Conservation (phyloP, 2,113 vertebrate species). For the Penelope pileata region DNA sequence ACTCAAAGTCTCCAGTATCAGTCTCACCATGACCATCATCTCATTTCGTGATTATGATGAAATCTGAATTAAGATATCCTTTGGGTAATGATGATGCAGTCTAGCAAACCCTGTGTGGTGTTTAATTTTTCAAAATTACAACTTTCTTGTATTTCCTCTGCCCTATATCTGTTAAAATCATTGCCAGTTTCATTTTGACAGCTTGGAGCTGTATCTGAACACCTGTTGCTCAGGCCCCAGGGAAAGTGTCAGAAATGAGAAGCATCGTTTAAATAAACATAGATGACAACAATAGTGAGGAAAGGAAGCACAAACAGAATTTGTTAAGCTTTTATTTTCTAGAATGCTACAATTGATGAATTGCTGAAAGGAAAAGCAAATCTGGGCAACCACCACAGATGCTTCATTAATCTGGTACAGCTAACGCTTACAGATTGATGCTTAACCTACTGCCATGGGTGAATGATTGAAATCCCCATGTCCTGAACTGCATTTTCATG, state of each 20-base stretch:
- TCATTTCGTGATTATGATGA: neutral
- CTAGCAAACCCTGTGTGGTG: neutral
- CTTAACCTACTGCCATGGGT: slow-evolving; percentile 10
- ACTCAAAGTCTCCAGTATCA: neutral
- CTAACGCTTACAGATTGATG: neutral
- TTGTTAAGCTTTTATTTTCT: neutral
- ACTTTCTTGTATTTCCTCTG: neutral
- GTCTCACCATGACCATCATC: neutral
- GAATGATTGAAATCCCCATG: neutral
- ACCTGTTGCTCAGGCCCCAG: slow-evolving; percentile 18
- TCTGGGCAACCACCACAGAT: slow-evolving; percentile 8
- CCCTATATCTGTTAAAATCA: neutral
- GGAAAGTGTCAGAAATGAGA: slow-evolving; percentile 16
- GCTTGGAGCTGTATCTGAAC: slow-evolving; percentile 11
- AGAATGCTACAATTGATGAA: neutral
- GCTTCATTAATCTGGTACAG: slow-evolving; percentile 11
- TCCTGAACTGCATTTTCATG: neutral
- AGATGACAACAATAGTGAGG: neutral
- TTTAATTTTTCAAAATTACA: slow-evolving; percentile 13
- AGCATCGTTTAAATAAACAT: slow-evolving; percentile 31
- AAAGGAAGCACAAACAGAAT: slow-evolving; percentile 17
- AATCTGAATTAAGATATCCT: neutral
- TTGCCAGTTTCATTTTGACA: slow-evolving; percentile 27
- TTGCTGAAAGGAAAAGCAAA: neutral
- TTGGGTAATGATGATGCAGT: neutral